Base-by-base conservation (phyloP, 2,113 vertebrate species). In the Pteropus alecto region DNA sequence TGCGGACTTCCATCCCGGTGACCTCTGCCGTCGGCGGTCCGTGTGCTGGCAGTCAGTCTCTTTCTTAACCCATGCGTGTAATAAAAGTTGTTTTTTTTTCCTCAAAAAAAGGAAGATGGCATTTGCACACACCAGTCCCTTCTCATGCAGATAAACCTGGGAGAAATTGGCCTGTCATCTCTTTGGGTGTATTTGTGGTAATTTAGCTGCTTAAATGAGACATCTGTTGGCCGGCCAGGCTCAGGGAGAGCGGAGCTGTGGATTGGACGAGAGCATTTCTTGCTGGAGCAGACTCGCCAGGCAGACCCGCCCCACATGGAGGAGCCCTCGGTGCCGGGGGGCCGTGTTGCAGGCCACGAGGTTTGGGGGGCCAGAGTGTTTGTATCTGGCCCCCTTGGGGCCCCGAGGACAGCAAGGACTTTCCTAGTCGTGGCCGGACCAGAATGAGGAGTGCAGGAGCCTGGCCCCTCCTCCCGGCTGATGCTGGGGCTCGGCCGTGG, bases 201-300 rank as follows among this genome's bases (percentile, higher is more conserved):
- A 92, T 97, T 98, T 95, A 21, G 94, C 94, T 96, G 98, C 98
- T 98, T 95, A 92, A 97, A 90, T 1, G 96, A 95, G 97, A 98
- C 98, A 98, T 98, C 98, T 98, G 98, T 97, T 79, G 51, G 94
- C 38, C 92, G 73, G 92, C 78, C 56, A 67, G 74, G 87, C 95
- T 28, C 90, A 5, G 93, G 95, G 95, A 85, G 94, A 90, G 41
- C 95, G 8, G 95, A 51, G 84, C 97, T 43, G 83, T 33, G 7
- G 96, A 79, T 63, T 21, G 9, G 48, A 87, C 67, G 21, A 79
- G 97, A 33, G 18, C 61, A 95, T 78, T 96, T 26, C 16, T 67
- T 35, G 71, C 91, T 2, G 95, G 94, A 15, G 19, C 9, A 63
- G 83, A 60, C 87, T 68, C 60, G 78, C 81, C 78, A 35, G 94